Evolutionary conservation across 2,888 invertebrate genomes (phyloP).

Genomic region (Agrochola macilenta): DNA sequence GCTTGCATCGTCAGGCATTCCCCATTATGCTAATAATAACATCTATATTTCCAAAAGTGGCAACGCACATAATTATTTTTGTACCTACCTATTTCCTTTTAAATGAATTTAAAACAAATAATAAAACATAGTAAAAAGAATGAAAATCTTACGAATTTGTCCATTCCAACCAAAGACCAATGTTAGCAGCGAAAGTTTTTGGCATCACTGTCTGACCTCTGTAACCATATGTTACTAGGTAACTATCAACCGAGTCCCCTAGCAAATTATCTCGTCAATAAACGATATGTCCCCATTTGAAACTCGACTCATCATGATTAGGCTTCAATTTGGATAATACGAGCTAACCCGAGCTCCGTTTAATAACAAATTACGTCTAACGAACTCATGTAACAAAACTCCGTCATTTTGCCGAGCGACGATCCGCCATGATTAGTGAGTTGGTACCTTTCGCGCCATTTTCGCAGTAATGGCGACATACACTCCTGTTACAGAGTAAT

Average conservation of each 20-base stretch:
- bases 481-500: slow-evolving; percentile 78
- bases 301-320: slow-evolving; percentile 59
- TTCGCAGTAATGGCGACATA: slow-evolving; percentile 78
- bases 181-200: too few relatives aligned
- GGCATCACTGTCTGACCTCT: too few relatives aligned
- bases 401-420: slow-evolving; percentile 68
- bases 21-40: too few relatives aligned
- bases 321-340: slow-evolving; percentile 59
- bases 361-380: slow-evolving; percentile 66
- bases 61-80: too few relatives aligned
- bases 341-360: slow-evolving; percentile 49
- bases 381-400: slow-evolving; percentile 68
- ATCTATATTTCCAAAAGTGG: too few relatives aligned
- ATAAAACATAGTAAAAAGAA: too few relatives aligned
- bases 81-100: too few relatives aligned
- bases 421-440: slow-evolving; percentile 74
- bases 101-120: too few relatives aligned
- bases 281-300: slow-evolving; percentile 37
- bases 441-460: slow-evolving; percentile 69
- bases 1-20: too few relatives aligned
- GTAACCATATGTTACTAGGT: neutral
- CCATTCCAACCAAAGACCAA: too few relatives aligned
- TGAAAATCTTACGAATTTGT: too few relatives aligned
- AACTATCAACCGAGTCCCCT: slow-evolving; percentile 26
- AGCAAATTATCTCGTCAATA: slow-evolving; percentile 45